Conservation (phyloP, 37 sponge, comb jelly and placozoan species). For the Theonella swinhoei region DNA sequence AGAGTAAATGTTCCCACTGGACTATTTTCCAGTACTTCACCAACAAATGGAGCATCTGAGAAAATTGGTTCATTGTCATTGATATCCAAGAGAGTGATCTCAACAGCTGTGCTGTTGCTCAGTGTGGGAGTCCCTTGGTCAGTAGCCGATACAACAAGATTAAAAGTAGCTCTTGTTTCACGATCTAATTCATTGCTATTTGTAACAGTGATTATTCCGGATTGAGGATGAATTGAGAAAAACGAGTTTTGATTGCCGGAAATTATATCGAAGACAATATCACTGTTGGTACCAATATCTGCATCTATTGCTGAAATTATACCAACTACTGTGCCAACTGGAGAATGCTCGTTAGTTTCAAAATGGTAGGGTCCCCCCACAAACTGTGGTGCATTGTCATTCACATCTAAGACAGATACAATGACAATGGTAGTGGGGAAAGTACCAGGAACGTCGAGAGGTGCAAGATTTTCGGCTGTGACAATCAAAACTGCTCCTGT, state of each 20-base stretch:
- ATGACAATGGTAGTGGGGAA: constrained; percentile 26
- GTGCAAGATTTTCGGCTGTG: constrained; percentile 47
- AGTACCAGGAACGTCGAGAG: constrained; percentile 1
- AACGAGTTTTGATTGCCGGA: constrained; percentile 11
- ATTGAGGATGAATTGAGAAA: constrained; percentile 22
- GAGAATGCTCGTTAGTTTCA: constrained; percentile 34
- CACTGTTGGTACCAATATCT: constrained; percentile 64
- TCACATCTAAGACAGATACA: constrained; percentile 45
- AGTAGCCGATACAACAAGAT: constrained; percentile 44
- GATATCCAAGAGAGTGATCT: constrained; percentile 53
- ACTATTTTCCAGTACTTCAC: constrained; percentile 22
- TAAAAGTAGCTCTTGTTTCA: constrained; percentile 13
- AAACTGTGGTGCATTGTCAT: constrained; percentile 76
- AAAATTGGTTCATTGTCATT: constrained; percentile 77
- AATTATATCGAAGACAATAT: constrained; percentile 33
- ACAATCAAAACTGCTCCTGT: constrained; percentile 29
- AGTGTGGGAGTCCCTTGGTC: constrained; percentile 48
- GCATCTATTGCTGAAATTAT: constrained; percentile 41
- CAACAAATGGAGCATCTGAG: constrained; percentile 7
- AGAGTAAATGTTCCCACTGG: constrained; percentile 21
- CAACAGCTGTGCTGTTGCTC: constrained; percentile 29
- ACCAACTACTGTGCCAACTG: constrained; percentile 15
- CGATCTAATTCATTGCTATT: constrained; percentile 36
- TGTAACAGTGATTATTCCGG: constrained; percentile 44
- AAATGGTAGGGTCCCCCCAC: constrained; percentile 5